Percentiles rank a stretch among this genome's conserved stretches.
Evolutionary conservation across 1,140 invertebrate genomes (phyloP).

Genomic region (Bicyclus anynana): DNA sequence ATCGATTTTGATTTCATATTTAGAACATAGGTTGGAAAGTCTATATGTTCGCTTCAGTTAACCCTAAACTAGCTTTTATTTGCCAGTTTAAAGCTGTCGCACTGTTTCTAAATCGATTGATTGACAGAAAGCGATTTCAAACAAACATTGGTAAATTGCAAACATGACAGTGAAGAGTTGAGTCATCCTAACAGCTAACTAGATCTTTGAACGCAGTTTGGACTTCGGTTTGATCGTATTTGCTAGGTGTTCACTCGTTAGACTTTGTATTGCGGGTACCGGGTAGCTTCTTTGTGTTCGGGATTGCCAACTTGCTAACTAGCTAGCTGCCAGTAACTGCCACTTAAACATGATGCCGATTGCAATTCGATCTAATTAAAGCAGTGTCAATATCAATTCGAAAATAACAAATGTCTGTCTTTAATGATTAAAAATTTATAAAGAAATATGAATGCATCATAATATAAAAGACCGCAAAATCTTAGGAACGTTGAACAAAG

Average conservation of each 20-base stretch:
- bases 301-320: slow-evolving; percentile 66
- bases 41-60: background rate
- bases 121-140: slow-evolving; percentile 10
- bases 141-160: slow-evolving; percentile 19
- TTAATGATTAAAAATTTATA: too few relatives aligned
- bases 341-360: slow-evolving; percentile 23
- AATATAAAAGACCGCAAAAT: background rate
- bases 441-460: background rate
- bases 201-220: slow-evolving; percentile 69
- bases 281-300: slow-evolving; percentile 67
- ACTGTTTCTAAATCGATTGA: slow-evolving; percentile 4
- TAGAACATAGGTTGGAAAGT: too few relatives aligned
- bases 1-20: too few relatives aligned
- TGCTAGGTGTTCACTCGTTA: slow-evolving; percentile 60
- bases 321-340: slow-evolving; percentile 58
- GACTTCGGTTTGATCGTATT: slow-evolving; percentile 65
- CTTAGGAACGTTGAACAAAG: background rate
- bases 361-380: slow-evolving; percentile 13
- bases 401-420: too few relatives aligned
- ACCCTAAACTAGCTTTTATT: background rate
- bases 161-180: slow-evolving; percentile 43
- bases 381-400: background rate
- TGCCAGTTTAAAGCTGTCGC: background rate
- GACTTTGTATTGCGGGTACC: slow-evolving; percentile 53
- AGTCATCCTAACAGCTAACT: slow-evolving; percentile 57